Evolutionary conservation across 2,888 invertebrate genomes (phyloP).

Genomic region (Pollenia griseotomentosa): DNA sequence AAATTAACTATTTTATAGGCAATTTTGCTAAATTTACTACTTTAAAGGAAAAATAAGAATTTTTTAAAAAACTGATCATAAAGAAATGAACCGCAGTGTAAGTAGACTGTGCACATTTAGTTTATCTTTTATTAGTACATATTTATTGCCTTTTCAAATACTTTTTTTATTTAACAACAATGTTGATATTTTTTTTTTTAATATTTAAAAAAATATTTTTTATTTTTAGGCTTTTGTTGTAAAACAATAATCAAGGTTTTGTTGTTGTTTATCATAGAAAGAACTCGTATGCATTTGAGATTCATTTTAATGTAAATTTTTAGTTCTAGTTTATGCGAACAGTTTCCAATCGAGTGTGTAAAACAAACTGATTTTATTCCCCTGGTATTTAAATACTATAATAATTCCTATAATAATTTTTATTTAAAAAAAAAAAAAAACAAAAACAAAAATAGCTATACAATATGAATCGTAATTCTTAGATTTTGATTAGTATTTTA

Average conservation of each 20-base stretch:
- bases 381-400: neutral
- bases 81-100: no score
- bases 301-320: constrained; percentile 20
- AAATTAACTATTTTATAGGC: no score
- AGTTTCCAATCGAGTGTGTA: neutral
- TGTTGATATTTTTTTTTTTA: constrained; percentile 7
- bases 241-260: constrained; percentile 6
- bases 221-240: constrained; percentile 22
- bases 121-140: no score
- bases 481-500: neutral
- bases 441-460: neutral
- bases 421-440: neutral
- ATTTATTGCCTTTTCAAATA: neutral
- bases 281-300: constrained; percentile 7
- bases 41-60: no score
- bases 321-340: neutral
- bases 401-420: no score
- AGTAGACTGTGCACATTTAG: no score
- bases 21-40: no score
- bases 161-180: neutral
- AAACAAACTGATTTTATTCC: neutral
- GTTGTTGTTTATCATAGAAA: neutral
- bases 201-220: constrained; percentile 8
- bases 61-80: no score
- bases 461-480: neutral